phyloP scores from a whole-genome alignment of 2,113 vertebrate genomes.

The Corydoras maculifer region DNA sequence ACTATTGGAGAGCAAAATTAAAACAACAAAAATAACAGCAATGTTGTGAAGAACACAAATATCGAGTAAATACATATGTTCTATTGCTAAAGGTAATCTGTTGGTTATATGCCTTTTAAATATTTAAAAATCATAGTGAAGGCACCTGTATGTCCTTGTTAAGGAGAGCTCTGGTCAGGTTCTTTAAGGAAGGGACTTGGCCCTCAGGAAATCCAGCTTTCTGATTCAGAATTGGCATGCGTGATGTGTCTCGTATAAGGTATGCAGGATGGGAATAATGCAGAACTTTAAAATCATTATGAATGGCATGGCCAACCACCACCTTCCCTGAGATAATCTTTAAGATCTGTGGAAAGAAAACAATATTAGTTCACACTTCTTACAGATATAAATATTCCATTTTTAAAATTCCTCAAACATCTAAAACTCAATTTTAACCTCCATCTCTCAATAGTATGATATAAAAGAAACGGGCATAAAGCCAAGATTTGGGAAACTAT shows the following conservation, averaged over 20 bases:
- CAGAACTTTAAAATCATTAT: conserved; percentile 85
- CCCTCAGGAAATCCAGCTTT: conserved; percentile 67
- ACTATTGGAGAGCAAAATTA: too few relatives aligned
- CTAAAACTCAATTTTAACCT: too few relatives aligned
- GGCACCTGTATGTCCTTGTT: conserved; percentile 82
- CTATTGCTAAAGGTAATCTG: too few relatives aligned
- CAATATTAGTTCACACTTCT: not conserved
- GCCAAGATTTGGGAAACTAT: too few relatives aligned
- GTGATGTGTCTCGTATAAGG: conserved; percentile 78
- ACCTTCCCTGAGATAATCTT: conserved; percentile 78
- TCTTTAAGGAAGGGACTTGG: conserved; percentile 70
- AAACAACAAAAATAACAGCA: too few relatives aligned
- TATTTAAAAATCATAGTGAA: too few relatives aligned
- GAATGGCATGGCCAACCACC: conserved; percentile 81
- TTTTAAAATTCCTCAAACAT: too few relatives aligned
- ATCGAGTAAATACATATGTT: too few relatives aligned
- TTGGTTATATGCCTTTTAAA: too few relatives aligned
- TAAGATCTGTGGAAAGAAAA: conserved; percentile 69
- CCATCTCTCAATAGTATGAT: too few relatives aligned
- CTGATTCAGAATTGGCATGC: conserved; percentile 76
- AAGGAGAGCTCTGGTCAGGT: conserved; percentile 78
- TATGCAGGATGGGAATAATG: conserved; percentile 70
- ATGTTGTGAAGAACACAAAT: too few relatives aligned
- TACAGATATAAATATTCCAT: not conserved
- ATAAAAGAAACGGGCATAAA: too few relatives aligned